Conservation (phyloP, 2,888 invertebrate species). For the Diloba caeruleocephala region DNA sequence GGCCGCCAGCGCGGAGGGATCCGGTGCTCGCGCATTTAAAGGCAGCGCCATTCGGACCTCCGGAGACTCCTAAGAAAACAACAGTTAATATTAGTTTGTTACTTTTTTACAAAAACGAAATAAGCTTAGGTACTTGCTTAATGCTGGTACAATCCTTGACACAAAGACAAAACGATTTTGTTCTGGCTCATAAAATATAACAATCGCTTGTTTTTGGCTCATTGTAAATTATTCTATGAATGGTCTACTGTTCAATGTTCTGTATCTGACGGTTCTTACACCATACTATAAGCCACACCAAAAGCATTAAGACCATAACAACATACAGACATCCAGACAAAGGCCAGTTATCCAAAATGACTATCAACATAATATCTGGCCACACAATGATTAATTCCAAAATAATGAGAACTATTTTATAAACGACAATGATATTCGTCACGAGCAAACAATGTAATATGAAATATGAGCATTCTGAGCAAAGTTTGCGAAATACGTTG, state of each 20-base stretch:
- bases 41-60: slow-evolving; percentile 81
- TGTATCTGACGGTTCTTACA: slow-evolving; percentile 30
- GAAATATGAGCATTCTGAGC: slow-evolving; percentile 45
- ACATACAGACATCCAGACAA: no score
- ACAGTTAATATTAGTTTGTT: slow-evolving; percentile 8
- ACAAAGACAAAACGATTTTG: slow-evolving; percentile 35
- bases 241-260: slow-evolving; percentile 10
- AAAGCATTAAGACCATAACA: no score
- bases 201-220: slow-evolving; percentile 36
- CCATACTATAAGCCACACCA: slow-evolving; percentile 16
- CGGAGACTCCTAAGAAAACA: slow-evolving; percentile 76
- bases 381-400: slow-evolving; percentile 49
- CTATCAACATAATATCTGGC: slow-evolving; percentile 23
- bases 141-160: slow-evolving; percentile 6
- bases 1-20: slow-evolving; percentile 89
- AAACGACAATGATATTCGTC: slow-evolving; percentile 52
- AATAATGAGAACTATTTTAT: slow-evolving; percentile 53
- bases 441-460: slow-evolving; percentile 57
- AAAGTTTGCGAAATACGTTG: slow-evolving; percentile 61
- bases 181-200: slow-evolving; percentile 45
- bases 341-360: slow-evolving; percentile 23
- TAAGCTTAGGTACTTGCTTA: neutral
- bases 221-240: slow-evolving; percentile 21
- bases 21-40: slow-evolving; percentile 76
- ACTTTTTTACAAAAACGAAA: no score